These are phyloP conservation scores for Ceratina australensis DNA, from an alignment of 1,140 invertebrate genomes.

Conservation along the genomic window DNA sequence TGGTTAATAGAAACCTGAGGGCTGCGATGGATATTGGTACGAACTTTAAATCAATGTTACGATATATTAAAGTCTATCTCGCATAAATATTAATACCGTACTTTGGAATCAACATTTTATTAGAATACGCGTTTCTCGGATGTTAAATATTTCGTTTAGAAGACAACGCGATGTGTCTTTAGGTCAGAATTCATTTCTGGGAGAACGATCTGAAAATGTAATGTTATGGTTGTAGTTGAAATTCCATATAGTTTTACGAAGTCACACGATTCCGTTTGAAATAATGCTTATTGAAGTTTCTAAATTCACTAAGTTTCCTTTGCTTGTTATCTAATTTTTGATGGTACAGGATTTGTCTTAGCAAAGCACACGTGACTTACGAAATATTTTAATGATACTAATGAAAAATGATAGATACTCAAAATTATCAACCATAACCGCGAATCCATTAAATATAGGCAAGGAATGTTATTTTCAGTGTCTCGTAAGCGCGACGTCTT, in stretches of 20 bases:
- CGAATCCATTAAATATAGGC: neutral
- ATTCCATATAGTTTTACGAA: neutral
- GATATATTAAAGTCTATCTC: neutral
- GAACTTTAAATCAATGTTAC: too few species aligned
- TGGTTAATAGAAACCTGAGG: too few species aligned
- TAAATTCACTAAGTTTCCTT: too few species aligned
- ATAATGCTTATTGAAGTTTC: too few species aligned
- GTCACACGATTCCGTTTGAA: neutral
- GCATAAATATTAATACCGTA: neutral
- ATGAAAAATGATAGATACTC: neutral
- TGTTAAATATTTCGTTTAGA: neutral
- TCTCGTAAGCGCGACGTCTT: neutral
- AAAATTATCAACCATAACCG: slow-evolving; percentile 5
- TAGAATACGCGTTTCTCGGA: neutral
- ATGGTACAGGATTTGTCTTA: too few species aligned
- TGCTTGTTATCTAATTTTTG: too few species aligned
- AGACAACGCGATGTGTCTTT: neutral
- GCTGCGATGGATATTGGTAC: too few species aligned
- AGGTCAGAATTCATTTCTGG: neutral
- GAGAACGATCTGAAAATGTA: neutral
- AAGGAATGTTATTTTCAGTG: neutral
- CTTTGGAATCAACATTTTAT: neutral
- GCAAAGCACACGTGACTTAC: too few species aligned
- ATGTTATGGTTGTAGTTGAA: slow-evolving; percentile 2
- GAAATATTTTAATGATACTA: too few species aligned